These are phyloP conservation scores for Mola mola DNA, from an alignment of 2,113 vertebrate genomes.

Conservation along the genomic window DNA sequence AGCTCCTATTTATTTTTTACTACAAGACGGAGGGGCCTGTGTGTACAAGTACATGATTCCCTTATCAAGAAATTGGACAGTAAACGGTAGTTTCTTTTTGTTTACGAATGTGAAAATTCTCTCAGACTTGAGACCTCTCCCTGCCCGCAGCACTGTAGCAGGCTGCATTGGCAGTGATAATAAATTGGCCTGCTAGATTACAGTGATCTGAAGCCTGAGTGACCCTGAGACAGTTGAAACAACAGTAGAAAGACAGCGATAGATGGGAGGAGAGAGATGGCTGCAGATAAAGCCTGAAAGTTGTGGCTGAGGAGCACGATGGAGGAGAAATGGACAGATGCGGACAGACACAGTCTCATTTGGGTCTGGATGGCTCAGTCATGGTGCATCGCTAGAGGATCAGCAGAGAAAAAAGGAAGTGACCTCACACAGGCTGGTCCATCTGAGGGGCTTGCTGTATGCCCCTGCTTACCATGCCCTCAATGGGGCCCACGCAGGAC, in stretches of 20 bases:
- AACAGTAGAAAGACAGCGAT: slow-evolving; percentile 28
- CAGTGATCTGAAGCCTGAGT: slow-evolving; percentile 64
- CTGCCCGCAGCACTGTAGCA: slow-evolving; percentile 41
- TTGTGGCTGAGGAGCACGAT: slow-evolving; percentile 17
- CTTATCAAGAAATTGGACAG: slow-evolving; percentile 65
- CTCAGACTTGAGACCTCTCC: slow-evolving; percentile 71
- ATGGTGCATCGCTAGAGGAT: slow-evolving; percentile 31
- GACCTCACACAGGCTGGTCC: slow-evolving; percentile 62
- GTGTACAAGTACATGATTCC: slow-evolving; percentile 43
- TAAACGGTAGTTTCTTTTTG: slow-evolving; percentile 70
- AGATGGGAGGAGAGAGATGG: slow-evolving; percentile 15
- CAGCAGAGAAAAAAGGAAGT: slow-evolving; percentile 63
- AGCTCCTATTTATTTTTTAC: slow-evolving; percentile 12
- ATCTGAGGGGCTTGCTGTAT: slow-evolving; percentile 50
- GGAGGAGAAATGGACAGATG: slow-evolving; percentile 23
- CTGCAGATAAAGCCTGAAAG: slow-evolving; percentile 63
- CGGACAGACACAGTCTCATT: slow-evolving; percentile 23
- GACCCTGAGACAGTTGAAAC: slow-evolving; percentile 61
- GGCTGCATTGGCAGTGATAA: slow-evolving; percentile 70
- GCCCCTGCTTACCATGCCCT: slow-evolving; percentile 66
- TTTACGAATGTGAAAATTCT: slow-evolving; percentile 63
- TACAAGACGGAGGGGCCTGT: slow-evolving; percentile 9
- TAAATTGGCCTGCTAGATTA: slow-evolving; percentile 70
- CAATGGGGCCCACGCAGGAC: slow-evolving; percentile 61
- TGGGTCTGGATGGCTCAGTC: slow-evolving; percentile 21